A percentile compares a stretch with the other conserved stretches of the same genome.
phyloP scores from a whole-genome alignment of 1,140 invertebrate species.

The Monomorium pharaonis region DNA sequence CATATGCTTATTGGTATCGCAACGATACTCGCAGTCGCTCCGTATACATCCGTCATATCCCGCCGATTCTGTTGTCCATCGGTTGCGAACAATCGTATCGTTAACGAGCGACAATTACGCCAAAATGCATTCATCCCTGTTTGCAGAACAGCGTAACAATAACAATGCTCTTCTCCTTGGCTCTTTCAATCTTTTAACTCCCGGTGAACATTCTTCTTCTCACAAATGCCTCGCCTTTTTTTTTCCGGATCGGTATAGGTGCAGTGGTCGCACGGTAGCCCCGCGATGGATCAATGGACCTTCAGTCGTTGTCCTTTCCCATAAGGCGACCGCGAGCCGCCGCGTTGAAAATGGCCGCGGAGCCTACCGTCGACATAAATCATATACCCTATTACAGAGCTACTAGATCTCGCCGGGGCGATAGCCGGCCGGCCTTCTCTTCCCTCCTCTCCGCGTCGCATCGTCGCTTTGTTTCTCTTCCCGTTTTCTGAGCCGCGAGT shows the following conservation, averaged over 20 bases:
- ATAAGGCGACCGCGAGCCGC: slow-evolving; percentile 63
- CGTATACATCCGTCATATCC: slow-evolving; percentile 71
- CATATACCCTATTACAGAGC: slow-evolving; percentile 82
- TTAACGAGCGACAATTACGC: slow-evolving; percentile 82
- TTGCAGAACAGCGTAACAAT: slow-evolving; percentile 69
- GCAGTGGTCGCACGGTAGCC: slow-evolving; percentile 19
- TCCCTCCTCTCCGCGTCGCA: slow-evolving; percentile 9
- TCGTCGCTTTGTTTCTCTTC: background rate
- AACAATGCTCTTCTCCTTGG: background rate
- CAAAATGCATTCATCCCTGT: slow-evolving; percentile 37
- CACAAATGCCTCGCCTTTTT: background rate
- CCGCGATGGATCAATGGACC: slow-evolving; percentile 70
- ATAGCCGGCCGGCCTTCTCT: slow-evolving; percentile 70
- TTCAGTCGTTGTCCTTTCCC: slow-evolving; percentile 74
- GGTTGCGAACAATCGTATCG: slow-evolving; percentile 75
- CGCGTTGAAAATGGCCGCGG: slow-evolving; percentile 75
- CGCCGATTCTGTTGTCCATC: slow-evolving; percentile 64
- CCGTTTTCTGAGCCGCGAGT: slow-evolving; percentile 37
- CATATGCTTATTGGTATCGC: slow-evolving; percentile 1
- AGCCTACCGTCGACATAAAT: slow-evolving; percentile 79
- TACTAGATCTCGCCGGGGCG: slow-evolving; percentile 79
- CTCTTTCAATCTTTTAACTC: background rate
- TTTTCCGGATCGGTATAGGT: background rate
- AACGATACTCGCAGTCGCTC: slow-evolving; percentile 47
- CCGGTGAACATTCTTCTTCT: background rate